A percentile compares a stretch with the other conserved stretches of the same genome.
phyloP scores from a whole-genome alignment of 2,888 invertebrate genomes.

The Eristalinus sepulchralis region DNA sequence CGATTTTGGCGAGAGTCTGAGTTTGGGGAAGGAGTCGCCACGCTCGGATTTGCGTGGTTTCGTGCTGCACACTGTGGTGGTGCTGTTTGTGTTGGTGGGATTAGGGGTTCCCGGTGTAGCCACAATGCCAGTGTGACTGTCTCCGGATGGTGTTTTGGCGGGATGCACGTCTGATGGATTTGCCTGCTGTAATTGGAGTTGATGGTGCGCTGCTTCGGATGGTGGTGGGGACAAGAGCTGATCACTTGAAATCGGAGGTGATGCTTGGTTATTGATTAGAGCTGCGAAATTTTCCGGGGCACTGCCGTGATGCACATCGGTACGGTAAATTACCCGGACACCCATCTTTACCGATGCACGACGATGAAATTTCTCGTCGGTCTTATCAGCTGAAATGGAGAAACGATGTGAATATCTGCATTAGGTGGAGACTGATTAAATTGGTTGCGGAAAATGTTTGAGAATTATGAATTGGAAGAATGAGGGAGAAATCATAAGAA shows the following conservation, averaged over 20 bases:
- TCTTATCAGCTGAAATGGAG: constrained; percentile 86
- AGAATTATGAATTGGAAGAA: too few species aligned
- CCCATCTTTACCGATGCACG: constrained; percentile 92
- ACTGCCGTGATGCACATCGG: constrained; percentile 75
- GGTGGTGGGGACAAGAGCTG: constrained; percentile 42
- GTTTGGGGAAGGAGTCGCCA: constrained; percentile 79
- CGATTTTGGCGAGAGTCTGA: constrained; percentile 79
- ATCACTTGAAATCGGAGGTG: constrained; percentile 74
- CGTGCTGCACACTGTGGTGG: constrained; percentile 8
- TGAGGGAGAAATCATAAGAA: too few species aligned
- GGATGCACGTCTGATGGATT: constrained; percentile 25
- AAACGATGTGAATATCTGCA: background rate
- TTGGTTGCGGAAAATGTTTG: too few species aligned
- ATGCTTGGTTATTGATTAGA: constrained; percentile 74
- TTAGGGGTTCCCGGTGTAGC: background rate
- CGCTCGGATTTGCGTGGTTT: constrained; percentile 78
- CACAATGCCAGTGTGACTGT: background rate
- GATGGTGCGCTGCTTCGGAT: constrained; percentile 20
- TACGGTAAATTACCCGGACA: constrained; percentile 89
- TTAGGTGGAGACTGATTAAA: too few species aligned
- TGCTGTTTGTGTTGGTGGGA: constrained; percentile 6
- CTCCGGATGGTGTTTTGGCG: constrained; percentile 20
- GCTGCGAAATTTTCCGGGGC: constrained; percentile 77
- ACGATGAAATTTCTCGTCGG: constrained; percentile 91
- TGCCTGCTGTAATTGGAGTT: constrained; percentile 22